Percentiles rank a stretch among this genome's conserved stretches.
Conservation (phyloP, 2,797 vertebrate species). For the Hydrocynus forskahlii region DNA sequence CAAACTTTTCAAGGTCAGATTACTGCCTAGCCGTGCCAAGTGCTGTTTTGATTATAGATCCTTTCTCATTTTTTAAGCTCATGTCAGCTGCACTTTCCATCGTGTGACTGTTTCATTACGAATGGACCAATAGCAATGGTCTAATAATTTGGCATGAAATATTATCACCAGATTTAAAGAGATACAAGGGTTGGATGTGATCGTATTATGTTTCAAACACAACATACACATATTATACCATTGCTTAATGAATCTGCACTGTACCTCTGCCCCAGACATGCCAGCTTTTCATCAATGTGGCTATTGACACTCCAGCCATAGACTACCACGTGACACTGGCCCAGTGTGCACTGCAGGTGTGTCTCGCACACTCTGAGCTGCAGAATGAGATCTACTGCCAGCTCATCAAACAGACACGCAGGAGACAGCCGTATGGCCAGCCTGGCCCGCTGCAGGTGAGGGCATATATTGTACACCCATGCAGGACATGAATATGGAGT, state of each 20-base stretch:
- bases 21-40: background rate
- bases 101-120: background rate
- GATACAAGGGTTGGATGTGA: background rate
- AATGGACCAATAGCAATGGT: background rate
- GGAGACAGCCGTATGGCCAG: conserved; percentile 86
- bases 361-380: conserved; percentile 92
- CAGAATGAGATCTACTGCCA: conserved; percentile 98
- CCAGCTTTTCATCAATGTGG: conserved; percentile 97
- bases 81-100: background rate
- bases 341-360: conserved; percentile 95
- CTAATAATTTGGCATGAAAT: background rate
- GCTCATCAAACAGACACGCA: conserved; percentile 93
- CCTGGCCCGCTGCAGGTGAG: conserved; percentile 90
- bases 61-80: background rate
- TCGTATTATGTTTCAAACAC: background rate
- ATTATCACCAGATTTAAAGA: background rate
- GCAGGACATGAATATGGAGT: background rate
- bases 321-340: conserved; percentile 98
- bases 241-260: background rate
- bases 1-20: conserved; percentile 94
- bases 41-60: background rate
- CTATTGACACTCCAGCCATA: conserved; percentile 95
- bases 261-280: conserved; percentile 83
- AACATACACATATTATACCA: background rate
- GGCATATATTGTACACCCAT: background rate